Base-by-base conservation (phyloP, 1,140 invertebrate species). In the Formica selysi region DNA sequence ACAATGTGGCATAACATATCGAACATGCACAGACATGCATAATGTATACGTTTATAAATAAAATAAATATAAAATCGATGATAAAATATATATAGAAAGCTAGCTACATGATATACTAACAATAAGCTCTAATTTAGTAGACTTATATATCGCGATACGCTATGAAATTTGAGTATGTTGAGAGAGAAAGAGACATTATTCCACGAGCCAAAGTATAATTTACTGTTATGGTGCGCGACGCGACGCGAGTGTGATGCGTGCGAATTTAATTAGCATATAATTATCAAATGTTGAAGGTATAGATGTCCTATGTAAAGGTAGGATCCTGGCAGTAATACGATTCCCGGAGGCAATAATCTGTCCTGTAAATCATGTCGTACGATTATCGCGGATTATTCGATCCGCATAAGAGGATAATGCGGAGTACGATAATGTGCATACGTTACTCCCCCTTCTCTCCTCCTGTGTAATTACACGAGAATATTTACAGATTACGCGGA, bases 221-320 rank as follows among this genome's bases (percentile, higher is more conserved):
- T 89, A 81, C 61, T 57, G 48, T 80, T 78, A 22, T 64, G 11
- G 3, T 4, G 29, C 26, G 57, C 19, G 22, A 64, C 74, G 16
- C 38, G 51, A 32, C 11, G 26, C 79, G 54, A 32, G 79, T 57
- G 51, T 73, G 67, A 85, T 76, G 76, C 79, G 78, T 74, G 83
- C 48, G 88, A 78, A 89, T 89, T 89, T 89, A 89, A 89, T 89
- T 89, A 89, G 76, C 88, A 89, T 89, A 89, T 87, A 89, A 89
- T 89, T 89, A 89, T 89, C 73, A 89, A 89, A 89, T 89, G 87
- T 89, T 87, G 79, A 89, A 89, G 83, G 87, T 76, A 54, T 26
- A 76, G 62, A 83, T 87, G 76, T 86, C 74, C 36, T 76, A 10
- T 48, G 76, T 19, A 59, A 51, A 51, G 54, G 16, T 44, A 64